These are phyloP conservation scores for Zaprionus ghesquierei DNA, from an alignment of 1,140 invertebrate species.

Conservation along the genomic window DNA sequence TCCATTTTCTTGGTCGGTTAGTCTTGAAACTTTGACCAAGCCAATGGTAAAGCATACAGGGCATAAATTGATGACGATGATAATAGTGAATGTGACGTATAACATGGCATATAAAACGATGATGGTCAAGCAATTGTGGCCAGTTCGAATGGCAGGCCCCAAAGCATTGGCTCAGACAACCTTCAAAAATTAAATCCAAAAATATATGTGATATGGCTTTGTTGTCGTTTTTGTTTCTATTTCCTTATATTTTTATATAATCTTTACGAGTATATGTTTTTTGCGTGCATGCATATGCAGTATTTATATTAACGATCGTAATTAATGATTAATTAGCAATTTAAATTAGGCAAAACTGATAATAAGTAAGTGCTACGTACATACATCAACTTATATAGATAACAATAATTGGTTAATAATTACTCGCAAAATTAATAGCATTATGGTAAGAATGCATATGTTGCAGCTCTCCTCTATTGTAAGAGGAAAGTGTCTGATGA, in stretches of 20 bases:
- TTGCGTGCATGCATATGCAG: constrained; percentile 23
- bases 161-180: background rate
- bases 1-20: constrained; percentile 1
- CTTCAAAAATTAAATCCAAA: constrained; percentile 30
- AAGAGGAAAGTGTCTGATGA: background rate
- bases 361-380: constrained; percentile 48
- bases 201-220: constrained; percentile 1
- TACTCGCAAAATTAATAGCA: constrained; percentile 51
- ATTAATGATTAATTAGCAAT: constrained; percentile 58
- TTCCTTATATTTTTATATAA: constrained; percentile 33
- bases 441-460: constrained; percentile 40
- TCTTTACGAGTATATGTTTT: constrained; percentile 1
- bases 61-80: background rate
- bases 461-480: constrained; percentile 10
- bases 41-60: background rate
- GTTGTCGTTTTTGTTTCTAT: constrained; percentile 35
- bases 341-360: constrained; percentile 59
- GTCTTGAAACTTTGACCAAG: background rate
- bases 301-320: constrained; percentile 24
- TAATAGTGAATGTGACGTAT: background rate
- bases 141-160: background rate
- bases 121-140: background rate
- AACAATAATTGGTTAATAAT: constrained; percentile 41
- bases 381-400: constrained; percentile 55
- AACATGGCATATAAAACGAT: background rate